Conservation (phyloP, 2,113 vertebrate genomes). For the Microtus richardsoni region DNA sequence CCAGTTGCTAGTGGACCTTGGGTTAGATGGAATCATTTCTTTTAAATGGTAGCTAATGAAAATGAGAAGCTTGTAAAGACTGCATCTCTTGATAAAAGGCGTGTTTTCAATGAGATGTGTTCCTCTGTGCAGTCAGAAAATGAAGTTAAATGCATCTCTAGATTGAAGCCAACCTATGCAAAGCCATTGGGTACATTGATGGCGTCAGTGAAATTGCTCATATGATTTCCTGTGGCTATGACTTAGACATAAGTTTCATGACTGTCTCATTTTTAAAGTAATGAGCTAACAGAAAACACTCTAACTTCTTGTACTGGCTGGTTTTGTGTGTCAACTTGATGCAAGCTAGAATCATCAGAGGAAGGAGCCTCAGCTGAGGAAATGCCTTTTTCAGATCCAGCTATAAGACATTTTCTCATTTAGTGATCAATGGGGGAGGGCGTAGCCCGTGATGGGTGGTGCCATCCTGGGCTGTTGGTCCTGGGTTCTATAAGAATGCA, state of each 20-base stretch:
- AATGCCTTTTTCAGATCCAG: background rate
- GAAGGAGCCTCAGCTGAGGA: background rate
- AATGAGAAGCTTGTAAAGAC: background rate
- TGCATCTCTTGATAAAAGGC: background rate
- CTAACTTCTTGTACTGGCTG: background rate
- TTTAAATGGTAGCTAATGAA: background rate
- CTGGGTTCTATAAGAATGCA: background rate
- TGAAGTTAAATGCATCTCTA: background rate
- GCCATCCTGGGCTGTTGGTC: background rate
- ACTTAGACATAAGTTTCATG: background rate
- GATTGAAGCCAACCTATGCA: background rate
- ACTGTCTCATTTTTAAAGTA: constrained; percentile 33
- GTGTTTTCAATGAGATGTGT: background rate
- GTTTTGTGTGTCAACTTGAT: background rate
- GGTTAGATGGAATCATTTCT: background rate
- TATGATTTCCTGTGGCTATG: background rate
- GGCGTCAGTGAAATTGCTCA: background rate
- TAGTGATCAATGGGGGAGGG: background rate
- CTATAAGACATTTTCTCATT: background rate
- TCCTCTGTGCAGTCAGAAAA: background rate
- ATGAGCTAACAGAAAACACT: background rate
- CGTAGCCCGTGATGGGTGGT: background rate
- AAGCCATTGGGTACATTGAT: background rate
- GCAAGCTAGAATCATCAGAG: background rate
- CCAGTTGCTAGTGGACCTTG: background rate